Evolutionary conservation across 2,797 vertebrate genomes (phyloP), one percentile per base, ranked within the genome.

Genomic region (Chelon labrosus): DNA sequence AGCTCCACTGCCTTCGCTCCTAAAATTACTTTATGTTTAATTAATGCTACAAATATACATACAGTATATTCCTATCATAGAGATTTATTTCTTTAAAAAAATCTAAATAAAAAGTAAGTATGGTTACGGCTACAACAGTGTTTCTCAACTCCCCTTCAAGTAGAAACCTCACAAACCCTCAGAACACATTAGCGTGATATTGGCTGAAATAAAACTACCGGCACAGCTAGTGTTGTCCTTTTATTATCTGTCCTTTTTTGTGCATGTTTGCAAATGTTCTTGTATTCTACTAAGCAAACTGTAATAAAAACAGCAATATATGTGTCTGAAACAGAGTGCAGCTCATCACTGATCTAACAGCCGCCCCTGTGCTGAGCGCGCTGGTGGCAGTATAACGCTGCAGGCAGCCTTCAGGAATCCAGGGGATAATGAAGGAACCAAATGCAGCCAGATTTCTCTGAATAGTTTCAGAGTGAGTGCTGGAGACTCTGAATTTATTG

Each of bases 341-440:
- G 57, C 83, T 66, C 66, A 35, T 68, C 51, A 58, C 64, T 57
- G 55, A 81, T 81, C 68, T 71, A 77, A 82, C 44, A 75, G 6
- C 60, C 67, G 51, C 75, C 64, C 42, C 25, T 20, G 69, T 20
- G 51, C 19, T 19, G 54, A 85, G 76, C 60, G 6, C 47, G 78
- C 81, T 71, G 38, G 63, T 75, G 76, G 80, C 75, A 54, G 49
- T 61, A 38, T 72, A 56, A 71, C 0, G 65, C 83, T 85, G 80
- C 66, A 80, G 85, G 80, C 85, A 58, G 68, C 65, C 68, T 74
- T 76, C 72, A 72, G 79, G 77, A 73, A 78, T 56, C 73, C 56
- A 51, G 59, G 68, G 65, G 83, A 64, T 83, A 85, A 88, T 76
- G 65, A 88, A 69, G 49, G 49, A 75, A 68, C 25, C 60, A 56